Base-by-base conservation (phyloP, 2,797 vertebrate genomes). In the Chelon labrosus region DNA sequence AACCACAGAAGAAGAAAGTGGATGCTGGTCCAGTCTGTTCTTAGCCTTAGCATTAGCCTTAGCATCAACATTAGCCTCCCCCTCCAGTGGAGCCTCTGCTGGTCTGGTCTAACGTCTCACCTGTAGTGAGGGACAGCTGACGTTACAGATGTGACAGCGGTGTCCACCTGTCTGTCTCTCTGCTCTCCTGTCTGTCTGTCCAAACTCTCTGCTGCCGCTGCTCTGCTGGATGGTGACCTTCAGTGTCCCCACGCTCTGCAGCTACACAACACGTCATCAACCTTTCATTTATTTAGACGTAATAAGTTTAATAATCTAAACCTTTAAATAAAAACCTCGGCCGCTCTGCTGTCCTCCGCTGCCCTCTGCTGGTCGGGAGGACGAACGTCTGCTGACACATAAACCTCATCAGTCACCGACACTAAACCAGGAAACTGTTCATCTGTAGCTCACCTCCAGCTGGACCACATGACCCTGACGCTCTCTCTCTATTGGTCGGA, bases 171-270 rank as follows among this genome's bases (percentile, higher is more conserved):
- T 61, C 66, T 68, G 75, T 54, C 64, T 86, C 54, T 80, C 91
- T 38, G 19, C 93, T 84, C 0, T 77, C n/a, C n/a, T n/a, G n/a
- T n/a, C n/a, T 65, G 10, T 90, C 89, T 2, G 95, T 95, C 94
- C 95, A 31, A 98, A 97, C 49, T 96, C 97, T 65, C 98, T 91
- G 89, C 96, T 97, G 84, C 96, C 95, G 0, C 95, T 97, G 92
- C 96, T 96, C 77, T 92, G 96, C 89, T 98, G 97, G 82, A 99
- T 99, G 66, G 97, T 99, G 74, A 99, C 98, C 91, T 97, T 97
- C 82, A 99, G 93, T 5, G 96, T 92, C 6, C 95, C 95, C 58
- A 95, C 89, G 19, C 93, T 88, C 95, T 98, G 88, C 46, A 87
- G 53, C 85, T 85, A 42, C 20, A 79, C 39, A 41, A 41, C 39